Evolutionary conservation across 2,888 invertebrate genomes (phyloP), one percentile per base, ranked within the genome.

Genomic region (Andricus curvator): DNA sequence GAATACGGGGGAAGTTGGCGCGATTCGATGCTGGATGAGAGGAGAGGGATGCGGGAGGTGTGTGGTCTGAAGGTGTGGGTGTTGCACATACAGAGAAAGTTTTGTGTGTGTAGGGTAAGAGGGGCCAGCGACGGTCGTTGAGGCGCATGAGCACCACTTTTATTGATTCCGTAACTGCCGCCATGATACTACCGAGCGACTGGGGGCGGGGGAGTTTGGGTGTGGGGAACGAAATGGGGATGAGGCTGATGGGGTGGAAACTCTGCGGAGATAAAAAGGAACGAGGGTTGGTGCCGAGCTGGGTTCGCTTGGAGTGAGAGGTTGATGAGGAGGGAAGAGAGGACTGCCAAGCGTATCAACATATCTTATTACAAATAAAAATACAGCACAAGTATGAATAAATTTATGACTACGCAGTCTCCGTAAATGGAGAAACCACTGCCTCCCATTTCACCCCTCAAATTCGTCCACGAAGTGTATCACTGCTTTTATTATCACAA

Each of bases 111-210:
- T 77, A 62, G 80, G 80, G 82, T 81, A 77, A 85, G 84, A 81
- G 84, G 83, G 85, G 82, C 85, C 82, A 83, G 82, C 80, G 82
- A 83, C 79, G 83, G 91, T 87, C 91, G 91, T 92, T 92, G 91
- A 92, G 90, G 91, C 92, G 92, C 92, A 92, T 92, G 92, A 92
- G 92, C 92, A 92, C 92, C 92, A 92, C 92, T 92, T 92, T 92
- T 92, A 92, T 92, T 92, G 92, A 92, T 92, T 92, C 92, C 92
- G 92, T 92, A 92, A 92, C 92, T 92, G 92, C 92, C 92, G 92
- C 92, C 92, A 92, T 92, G 92, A 92, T 87, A 88, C 91, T 92
- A 89, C 90, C 88, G 90, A 86, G 86, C 82, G 82, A 83, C 85
- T 85, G 83, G 86, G 84, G 76, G 82, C 80, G 84, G 80, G 78